Base-by-base conservation (phyloP, 1,140 invertebrate genomes). In the Bilobella aurantiaca region DNA sequence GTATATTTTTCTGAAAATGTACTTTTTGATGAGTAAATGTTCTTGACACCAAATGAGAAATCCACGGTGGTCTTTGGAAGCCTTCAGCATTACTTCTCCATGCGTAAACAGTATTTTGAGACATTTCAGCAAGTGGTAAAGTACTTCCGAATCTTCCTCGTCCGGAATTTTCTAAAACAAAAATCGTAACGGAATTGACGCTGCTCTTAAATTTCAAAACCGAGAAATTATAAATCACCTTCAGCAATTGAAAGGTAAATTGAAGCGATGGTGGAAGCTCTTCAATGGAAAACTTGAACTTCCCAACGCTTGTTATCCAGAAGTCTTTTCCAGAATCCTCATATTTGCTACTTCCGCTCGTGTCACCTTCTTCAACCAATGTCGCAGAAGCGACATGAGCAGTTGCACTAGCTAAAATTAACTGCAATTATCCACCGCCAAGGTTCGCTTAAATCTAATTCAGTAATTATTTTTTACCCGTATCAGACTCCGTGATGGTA, bases 11-110 rank as follows among this genome's bases (percentile, higher is more conserved):
- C 23, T n/a, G 53, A 57, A 59, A 30, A 57, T 30, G 0, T 81
- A 96, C 91, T 93, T 95, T 75, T 91, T 91, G 68, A 99, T 93
- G 0, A 98, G 79, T 23, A 96, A 79, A 80, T 96, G 96, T 79
- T 97, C 93, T 77, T 99, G 93, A 70, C 90, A 93, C 91, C 94
- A 98, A 65, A 96, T 93, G 62, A 99, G 87, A 80, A 98, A 98
- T 56, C 93, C 93, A 71, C 90, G 83, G 75, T 96, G 88, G 75
- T 98, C 92, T 73, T 87, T 86, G 0, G 90, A 84, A 0, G 92
- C 90, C 72, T 87, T 89, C 29, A 85, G 87, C 53, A 98, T 82
- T 5, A 92, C 91, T 78, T 98, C 95, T 2, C 91, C 93, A 76
- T 98, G 91, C 1, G 99, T 80, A 63, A 91, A 89, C 73, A 98